Conservation (phyloP, 1,140 invertebrate genomes). For the Bilobella aurantiaca region DNA sequence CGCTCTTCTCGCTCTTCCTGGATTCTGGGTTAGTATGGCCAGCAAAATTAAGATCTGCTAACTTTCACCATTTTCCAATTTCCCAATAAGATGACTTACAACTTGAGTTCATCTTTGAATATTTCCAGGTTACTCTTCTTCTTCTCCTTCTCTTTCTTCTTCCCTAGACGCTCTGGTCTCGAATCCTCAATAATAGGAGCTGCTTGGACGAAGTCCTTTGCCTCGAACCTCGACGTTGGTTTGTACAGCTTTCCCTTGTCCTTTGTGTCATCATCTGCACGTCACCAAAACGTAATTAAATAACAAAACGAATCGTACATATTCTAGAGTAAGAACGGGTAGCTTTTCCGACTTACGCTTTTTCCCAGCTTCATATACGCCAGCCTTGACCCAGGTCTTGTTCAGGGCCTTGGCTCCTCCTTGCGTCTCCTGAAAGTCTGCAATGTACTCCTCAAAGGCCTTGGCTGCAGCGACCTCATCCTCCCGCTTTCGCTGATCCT, state of each 20-base stretch:
- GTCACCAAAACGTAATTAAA: too few species aligned
- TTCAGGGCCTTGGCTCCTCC: slow-evolving; percentile 52
- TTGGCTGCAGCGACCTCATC: slow-evolving; percentile 58
- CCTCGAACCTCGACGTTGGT: slow-evolving; percentile 66
- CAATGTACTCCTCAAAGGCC: slow-evolving; percentile 94
- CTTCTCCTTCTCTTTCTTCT: slow-evolving; percentile 72
- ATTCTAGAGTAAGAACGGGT: background rate
- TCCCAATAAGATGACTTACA: too few species aligned
- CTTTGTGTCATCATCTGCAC: slow-evolving; percentile 68
- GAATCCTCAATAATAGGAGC: slow-evolving; percentile 19
- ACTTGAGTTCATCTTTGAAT: slow-evolving; percentile 89
- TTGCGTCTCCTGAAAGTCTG: slow-evolving; percentile 84
- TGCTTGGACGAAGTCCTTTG: slow-evolving; percentile 37
- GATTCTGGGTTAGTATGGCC: slow-evolving; percentile 50
- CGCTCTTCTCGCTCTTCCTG: slow-evolving; percentile 94
- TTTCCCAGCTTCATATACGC: slow-evolving; percentile 87
- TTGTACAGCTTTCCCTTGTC: slow-evolving; percentile 89
- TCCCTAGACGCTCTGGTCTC: slow-evolving; percentile 51
- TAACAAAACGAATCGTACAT: too few species aligned
- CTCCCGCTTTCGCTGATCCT: slow-evolving; percentile 77
- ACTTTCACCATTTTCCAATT: too few species aligned
- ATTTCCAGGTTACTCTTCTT: slow-evolving; percentile 95
- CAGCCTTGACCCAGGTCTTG: slow-evolving; percentile 94
- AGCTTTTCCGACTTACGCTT: slow-evolving; percentile 55
- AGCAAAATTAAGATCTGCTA: background rate